Conservation (phyloP, 2,888 invertebrate species). For the Leptinotarsa peninsularis region DNA sequence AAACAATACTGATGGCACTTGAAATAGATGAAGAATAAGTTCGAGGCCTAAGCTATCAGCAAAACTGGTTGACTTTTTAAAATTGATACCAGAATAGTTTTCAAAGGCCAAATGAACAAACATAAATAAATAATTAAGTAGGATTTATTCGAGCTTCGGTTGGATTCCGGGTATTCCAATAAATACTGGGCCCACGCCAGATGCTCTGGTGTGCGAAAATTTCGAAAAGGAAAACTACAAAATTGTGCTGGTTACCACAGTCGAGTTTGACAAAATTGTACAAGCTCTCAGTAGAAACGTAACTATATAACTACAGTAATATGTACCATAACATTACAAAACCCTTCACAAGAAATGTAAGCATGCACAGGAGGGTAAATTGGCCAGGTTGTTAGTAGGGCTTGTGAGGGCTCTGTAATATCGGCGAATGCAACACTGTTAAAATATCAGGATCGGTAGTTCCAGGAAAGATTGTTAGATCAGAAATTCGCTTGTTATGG, state of each 20-base stretch:
- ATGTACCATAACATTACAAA: slow-evolving; percentile 36
- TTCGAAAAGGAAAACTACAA: slow-evolving; percentile 26
- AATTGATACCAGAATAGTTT: too few species aligned
- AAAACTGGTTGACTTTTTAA: background rate
- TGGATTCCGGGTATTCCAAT: slow-evolving; percentile 62
- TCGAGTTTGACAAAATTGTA: slow-evolving; percentile 34
- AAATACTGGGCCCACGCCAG: slow-evolving; percentile 65
- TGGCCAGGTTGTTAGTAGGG: slow-evolving; percentile 38
- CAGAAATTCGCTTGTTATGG: slow-evolving; percentile 26
- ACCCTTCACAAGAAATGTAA: slow-evolving; percentile 39
- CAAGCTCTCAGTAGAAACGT: slow-evolving; percentile 46
- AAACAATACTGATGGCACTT: too few species aligned
- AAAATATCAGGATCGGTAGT: slow-evolving; percentile 39
- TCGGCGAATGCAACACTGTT: slow-evolving; percentile 35
- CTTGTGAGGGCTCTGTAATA: slow-evolving; percentile 33
- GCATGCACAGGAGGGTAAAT: slow-evolving; percentile 45
- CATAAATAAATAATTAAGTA: slow-evolving; percentile 20
- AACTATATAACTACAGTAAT: slow-evolving; percentile 4
- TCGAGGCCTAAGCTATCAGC: background rate
- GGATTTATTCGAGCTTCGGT: slow-evolving; percentile 53
- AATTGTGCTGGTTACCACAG: slow-evolving; percentile 31
- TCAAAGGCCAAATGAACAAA: background rate
- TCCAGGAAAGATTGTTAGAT: slow-evolving; percentile 37
- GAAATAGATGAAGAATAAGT: background rate
- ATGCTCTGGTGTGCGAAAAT: slow-evolving; percentile 58